Percentiles rank a stretch among this genome's conserved stretches.
Conservation (phyloP, 2,113 vertebrate species). For the Zosterops borbonicus region DNA sequence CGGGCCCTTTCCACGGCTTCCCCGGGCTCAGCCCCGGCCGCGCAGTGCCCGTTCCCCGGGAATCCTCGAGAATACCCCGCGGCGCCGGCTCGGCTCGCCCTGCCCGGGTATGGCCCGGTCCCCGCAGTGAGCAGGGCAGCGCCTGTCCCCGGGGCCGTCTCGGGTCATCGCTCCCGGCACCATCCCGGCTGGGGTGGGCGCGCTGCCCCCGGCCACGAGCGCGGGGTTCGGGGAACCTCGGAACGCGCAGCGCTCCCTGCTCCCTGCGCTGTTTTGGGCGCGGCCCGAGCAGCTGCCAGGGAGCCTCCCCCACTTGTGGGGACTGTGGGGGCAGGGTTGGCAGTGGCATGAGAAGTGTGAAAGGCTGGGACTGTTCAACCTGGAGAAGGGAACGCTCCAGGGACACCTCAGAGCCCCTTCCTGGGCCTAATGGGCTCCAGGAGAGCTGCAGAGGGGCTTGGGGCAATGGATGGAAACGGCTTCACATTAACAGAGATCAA, state of each 20-base stretch:
- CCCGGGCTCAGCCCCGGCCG: background rate
- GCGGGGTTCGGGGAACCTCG: background rate
- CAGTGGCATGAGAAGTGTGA: background rate
- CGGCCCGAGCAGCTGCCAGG: background rate
- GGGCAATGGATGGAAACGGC: background rate
- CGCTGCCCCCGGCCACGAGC: background rate
- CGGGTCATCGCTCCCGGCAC: background rate
- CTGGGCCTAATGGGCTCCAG: background rate
- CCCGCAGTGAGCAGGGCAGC: background rate
- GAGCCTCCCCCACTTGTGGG: accelerated
- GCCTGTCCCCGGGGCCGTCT: background rate
- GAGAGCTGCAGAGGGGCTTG: background rate
- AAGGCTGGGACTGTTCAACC: background rate
- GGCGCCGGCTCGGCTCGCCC: background rate
- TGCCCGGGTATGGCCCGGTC: background rate
- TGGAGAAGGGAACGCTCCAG: background rate
- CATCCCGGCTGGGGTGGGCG: background rate
- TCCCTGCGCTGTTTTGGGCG: background rate
- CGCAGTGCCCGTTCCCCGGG: background rate
- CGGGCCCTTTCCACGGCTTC: background rate
- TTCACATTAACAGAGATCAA: background rate
- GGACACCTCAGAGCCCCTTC: background rate
- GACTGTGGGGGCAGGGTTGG: background rate
- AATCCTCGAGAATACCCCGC: background rate
- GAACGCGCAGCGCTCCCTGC: accelerated